Conservation (phyloP, 2,113 vertebrate species). For the Urocolius indicus region DNA sequence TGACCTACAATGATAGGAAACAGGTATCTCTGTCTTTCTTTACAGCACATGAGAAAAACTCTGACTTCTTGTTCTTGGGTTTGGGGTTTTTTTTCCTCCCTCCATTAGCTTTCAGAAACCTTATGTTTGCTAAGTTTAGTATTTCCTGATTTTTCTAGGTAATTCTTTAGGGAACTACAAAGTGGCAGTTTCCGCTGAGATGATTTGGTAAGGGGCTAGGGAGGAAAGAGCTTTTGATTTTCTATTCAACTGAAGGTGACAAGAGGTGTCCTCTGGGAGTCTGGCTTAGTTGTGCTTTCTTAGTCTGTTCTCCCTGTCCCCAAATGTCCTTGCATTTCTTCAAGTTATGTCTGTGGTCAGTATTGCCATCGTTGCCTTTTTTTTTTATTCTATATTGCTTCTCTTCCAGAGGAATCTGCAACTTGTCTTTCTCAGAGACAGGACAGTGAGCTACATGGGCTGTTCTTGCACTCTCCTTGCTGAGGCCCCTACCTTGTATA, state of each 20-base stretch:
- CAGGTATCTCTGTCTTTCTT: background rate
- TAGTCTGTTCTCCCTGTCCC: background rate
- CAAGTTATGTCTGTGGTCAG: background rate
- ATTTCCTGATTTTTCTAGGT: background rate
- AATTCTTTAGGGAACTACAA: background rate
- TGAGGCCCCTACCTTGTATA: background rate
- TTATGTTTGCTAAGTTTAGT: background rate
- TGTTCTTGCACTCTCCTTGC: fast-evolving
- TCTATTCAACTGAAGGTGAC: background rate
- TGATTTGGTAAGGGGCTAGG: background rate
- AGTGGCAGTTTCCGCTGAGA: background rate
- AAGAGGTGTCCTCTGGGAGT: background rate
- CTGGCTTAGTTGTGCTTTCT: background rate
- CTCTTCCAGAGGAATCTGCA: background rate
- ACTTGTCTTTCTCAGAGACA: background rate
- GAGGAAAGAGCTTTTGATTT: background rate
- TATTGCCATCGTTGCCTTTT: background rate
- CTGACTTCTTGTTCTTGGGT: background rate
- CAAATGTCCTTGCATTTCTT: background rate
- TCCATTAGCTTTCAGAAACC: background rate
- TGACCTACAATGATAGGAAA: background rate
- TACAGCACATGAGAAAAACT: background rate
- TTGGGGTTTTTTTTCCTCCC: background rate
- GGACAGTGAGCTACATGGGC: background rate
- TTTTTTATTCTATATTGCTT: background rate